Conservation (phyloP, 2,888 invertebrate species). For the Drosophila engyochracea region DNA sequence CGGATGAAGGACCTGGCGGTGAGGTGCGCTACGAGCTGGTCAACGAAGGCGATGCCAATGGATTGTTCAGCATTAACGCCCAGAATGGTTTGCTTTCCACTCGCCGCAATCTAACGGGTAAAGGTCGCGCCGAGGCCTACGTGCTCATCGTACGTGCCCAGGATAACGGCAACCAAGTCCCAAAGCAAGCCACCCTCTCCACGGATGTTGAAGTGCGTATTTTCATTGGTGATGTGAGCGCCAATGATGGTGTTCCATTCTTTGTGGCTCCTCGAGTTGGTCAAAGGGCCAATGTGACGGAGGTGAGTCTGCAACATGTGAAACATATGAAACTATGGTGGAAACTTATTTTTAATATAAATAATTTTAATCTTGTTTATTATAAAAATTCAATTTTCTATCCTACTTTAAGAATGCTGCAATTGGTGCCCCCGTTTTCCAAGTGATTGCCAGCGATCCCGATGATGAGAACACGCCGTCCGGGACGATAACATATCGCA, state of each 20-base stretch:
- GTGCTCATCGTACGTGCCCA: constrained; percentile 89
- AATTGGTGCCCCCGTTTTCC: constrained; percentile 90
- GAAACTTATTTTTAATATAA: neutral
- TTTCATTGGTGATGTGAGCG: constrained; percentile 92
- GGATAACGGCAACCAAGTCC: constrained; percentile 88
- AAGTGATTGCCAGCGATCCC: constrained; percentile 91
- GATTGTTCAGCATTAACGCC: constrained; percentile 89
- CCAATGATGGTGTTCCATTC: constrained; percentile 92
- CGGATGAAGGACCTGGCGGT: constrained; percentile 91
- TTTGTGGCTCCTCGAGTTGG: constrained; percentile 90
- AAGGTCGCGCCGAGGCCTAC: constrained; percentile 91
- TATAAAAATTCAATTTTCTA: neutral
- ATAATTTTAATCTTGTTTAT: neutral
- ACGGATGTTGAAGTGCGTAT: constrained; percentile 88
- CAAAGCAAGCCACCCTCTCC: constrained; percentile 86
- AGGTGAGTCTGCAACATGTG: constrained; percentile 86
- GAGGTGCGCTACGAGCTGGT: constrained; percentile 90
- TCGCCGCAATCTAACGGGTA: constrained; percentile 89
- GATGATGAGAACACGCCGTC: constrained; percentile 92
- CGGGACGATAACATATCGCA: constrained; percentile 90
- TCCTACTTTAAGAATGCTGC: constrained; percentile 88
- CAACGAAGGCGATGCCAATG: constrained; percentile 90
- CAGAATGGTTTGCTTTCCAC: constrained; percentile 90
- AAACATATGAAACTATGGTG: accelerated
- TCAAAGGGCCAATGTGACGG: constrained; percentile 89